Percentiles rank a stretch among this genome's conserved stretches.
These are phyloP conservation scores for Parnassius apollo DNA, from an alignment of 2,888 invertebrate genomes.

Conservation along the genomic window DNA sequence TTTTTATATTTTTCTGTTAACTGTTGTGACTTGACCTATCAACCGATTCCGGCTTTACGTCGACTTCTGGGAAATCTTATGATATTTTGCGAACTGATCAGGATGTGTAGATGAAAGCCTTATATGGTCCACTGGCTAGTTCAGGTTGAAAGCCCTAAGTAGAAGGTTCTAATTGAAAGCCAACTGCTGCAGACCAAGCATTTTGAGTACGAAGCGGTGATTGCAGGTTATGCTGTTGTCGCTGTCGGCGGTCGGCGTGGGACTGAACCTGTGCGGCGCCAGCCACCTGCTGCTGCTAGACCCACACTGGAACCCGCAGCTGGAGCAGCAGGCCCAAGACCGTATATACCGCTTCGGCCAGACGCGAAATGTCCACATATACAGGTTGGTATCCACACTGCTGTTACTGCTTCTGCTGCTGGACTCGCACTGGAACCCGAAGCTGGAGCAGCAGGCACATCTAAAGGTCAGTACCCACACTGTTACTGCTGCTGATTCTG, in stretches of 20 bases:
- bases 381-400: too few species aligned
- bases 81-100: too few species aligned
- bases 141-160: too few species aligned
- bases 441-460: slow-evolving; percentile 94
- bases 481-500: slow-evolving; percentile 81
- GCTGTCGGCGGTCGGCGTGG: slow-evolving; percentile 96
- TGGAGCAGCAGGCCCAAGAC: slow-evolving; percentile 97
- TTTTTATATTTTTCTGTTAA: slow-evolving; percentile 83
- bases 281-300: slow-evolving; percentile 95
- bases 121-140: too few species aligned
- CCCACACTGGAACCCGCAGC: slow-evolving; percentile 98
- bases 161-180: too few species aligned
- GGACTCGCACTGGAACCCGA: slow-evolving; percentile 99
- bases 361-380: too few species aligned
- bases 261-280: slow-evolving; percentile 94
- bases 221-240: slow-evolving; percentile 89
- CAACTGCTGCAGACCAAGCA: too few species aligned
- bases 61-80: too few species aligned
- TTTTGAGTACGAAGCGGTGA: neutral
- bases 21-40: too few species aligned
- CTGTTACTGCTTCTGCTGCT: slow-evolving; percentile 66
- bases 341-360: too few species aligned
- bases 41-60: too few species aligned
- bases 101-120: too few species aligned
- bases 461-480: slow-evolving; percentile 89